Evolutionary conservation across 2,888 invertebrate species (phyloP).

Genomic region (Sclerodermus sp.): DNA sequence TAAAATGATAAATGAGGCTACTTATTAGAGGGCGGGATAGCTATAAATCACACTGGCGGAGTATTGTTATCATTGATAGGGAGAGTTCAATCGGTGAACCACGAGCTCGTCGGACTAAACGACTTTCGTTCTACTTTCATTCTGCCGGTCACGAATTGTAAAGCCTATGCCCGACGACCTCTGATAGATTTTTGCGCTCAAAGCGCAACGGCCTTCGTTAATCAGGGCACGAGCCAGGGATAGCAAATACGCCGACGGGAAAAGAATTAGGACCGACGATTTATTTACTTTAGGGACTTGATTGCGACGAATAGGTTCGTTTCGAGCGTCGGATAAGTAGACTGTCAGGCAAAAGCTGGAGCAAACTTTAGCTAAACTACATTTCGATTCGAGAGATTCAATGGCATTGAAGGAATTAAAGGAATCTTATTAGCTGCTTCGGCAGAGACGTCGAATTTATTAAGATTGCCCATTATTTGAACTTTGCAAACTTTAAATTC

Average conservation of each 20-base stretch:
- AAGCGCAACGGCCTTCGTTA: constrained; percentile 4
- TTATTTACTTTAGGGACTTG: constrained; percentile 6
- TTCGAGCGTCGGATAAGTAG: too few relatives aligned
- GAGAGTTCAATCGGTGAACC: constrained; percentile 12
- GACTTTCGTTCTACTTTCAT: constrained; percentile 26
- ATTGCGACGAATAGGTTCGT: background rate
- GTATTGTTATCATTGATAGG: background rate
- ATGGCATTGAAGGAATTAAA: too few relatives aligned
- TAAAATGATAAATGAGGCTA: too few relatives aligned
- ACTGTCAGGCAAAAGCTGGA: too few relatives aligned
- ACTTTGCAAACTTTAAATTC: too few relatives aligned
- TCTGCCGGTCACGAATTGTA: constrained; percentile 6
- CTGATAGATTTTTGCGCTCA: constrained; percentile 9
- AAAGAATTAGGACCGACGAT: constrained; percentile 6
- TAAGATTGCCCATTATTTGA: too few relatives aligned
- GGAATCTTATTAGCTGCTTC: too few relatives aligned
- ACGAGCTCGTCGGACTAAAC: constrained; percentile 10
- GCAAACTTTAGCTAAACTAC: too few relatives aligned
- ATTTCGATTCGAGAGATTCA: too few relatives aligned
- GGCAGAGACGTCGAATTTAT: too few relatives aligned
- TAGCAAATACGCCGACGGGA: constrained; percentile 6
- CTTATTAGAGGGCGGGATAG: too few relatives aligned
- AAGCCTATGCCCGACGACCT: constrained; percentile 4
- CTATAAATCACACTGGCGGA: too few relatives aligned
- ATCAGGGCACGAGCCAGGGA: constrained; percentile 6